Percentiles rank a stretch among this genome's conserved stretches.
Conservation (phyloP, 2,797 vertebrate genomes). For the Holocentrus rufus region DNA sequence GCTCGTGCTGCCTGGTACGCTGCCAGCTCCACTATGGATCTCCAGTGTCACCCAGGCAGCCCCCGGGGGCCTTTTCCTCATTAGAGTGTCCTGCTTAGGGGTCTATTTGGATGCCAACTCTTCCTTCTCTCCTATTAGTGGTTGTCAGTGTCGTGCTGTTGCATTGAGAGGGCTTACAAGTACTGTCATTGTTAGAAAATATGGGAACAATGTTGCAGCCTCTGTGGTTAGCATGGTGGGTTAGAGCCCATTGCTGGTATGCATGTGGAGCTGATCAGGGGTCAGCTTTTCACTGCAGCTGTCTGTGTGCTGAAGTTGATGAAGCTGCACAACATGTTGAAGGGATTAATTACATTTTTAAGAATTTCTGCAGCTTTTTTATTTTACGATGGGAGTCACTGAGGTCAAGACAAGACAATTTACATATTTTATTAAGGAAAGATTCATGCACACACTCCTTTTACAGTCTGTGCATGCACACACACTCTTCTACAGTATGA, state of each 20-base stretch:
- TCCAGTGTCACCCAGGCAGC: constrained; percentile 47
- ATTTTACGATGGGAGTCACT: neutral
- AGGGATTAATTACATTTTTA: neutral
- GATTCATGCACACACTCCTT: neutral
- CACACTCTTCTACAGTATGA: constrained; percentile 20
- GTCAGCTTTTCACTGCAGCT: neutral
- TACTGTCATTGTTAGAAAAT: constrained; percentile 1
- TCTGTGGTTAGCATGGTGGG: neutral
- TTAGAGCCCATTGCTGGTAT: neutral
- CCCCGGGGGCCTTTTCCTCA: constrained; percentile 44
- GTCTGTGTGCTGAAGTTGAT: neutral
- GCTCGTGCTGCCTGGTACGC: constrained; percentile 32
- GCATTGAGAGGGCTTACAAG: constrained; percentile 5
- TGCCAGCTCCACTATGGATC: constrained; percentile 57
- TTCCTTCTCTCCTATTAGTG: constrained; percentile 34
- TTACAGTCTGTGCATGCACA: neutral
- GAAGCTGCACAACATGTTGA: neutral
- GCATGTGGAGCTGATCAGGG: neutral
- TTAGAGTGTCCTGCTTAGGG: constrained; percentile 48
- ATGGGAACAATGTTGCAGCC: neutral
- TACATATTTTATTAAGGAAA: neutral
- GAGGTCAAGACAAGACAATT: neutral
- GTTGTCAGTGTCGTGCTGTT: constrained; percentile 19
- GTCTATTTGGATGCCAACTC: constrained; percentile 47
- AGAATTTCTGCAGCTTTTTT: neutral